Percentiles rank a stretch among this genome's conserved stretches.
Conservation (phyloP, 2,113 vertebrate species). For the Sula dactylatra region DNA sequence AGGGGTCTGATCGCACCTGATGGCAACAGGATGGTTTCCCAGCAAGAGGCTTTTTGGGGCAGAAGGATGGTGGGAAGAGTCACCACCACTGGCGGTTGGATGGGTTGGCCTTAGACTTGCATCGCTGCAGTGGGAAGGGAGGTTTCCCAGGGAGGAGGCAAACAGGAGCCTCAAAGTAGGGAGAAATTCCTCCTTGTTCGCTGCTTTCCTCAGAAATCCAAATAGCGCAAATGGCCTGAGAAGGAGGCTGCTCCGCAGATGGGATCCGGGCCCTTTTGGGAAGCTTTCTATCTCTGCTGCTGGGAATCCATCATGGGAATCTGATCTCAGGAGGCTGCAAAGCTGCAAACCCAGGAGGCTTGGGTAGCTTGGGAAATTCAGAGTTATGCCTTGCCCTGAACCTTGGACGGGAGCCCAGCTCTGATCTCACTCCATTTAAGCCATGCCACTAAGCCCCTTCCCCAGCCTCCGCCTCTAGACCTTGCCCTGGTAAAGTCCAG, state of each 20-base stretch:
- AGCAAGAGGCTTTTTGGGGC: neutral
- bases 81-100: accelerated
- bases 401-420: slow-evolving; percentile 9
- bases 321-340: neutral
- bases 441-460: neutral
- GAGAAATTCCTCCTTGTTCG: neutral
- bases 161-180: neutral
- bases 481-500: neutral
- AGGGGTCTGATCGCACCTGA: neutral
- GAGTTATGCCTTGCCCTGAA: neutral
- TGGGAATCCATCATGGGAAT: slow-evolving; percentile 27
- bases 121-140: neutral
- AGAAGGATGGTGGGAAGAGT: neutral
- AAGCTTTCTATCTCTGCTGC: neutral
- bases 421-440: neutral
- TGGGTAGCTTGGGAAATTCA: slow-evolving; percentile 29
- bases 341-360: neutral
- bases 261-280: neutral
- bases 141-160: neutral
- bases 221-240: neutral
- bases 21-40: neutral
- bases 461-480: neutral
- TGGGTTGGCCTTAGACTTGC: neutral
- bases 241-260: neutral
- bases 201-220: neutral